Evolutionary conservation across 2,797 vertebrate genomes (phyloP).

Genomic region (Rhinella marina): DNA sequence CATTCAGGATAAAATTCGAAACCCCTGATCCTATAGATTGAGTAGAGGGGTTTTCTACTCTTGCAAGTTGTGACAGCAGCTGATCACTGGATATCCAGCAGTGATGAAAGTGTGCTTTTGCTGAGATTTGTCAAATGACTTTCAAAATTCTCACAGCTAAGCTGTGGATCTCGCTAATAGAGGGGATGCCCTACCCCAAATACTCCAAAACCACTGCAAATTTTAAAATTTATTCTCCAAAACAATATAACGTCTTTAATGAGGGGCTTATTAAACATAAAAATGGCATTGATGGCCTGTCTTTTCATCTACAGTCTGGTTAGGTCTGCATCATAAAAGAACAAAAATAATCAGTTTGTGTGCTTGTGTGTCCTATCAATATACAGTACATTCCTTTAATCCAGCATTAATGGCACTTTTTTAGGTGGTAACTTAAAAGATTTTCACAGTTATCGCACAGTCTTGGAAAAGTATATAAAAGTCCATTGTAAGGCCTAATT

Average conservation of each 20-base stretch:
- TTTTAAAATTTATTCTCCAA: not conserved
- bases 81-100: not conserved
- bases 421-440: not conserved
- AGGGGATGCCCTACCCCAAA: not conserved
- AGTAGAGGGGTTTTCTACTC: not conserved
- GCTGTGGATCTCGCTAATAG: too few relatives aligned
- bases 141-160: not conserved
- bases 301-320: not conserved
- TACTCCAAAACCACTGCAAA: not conserved
- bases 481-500: too few relatives aligned
- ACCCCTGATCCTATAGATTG: not conserved
- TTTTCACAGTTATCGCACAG: too few relatives aligned
- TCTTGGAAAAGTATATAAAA: too few relatives aligned
- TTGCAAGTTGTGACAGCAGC: not conserved
- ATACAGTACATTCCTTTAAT: not conserved
- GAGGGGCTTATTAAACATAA: not conserved
- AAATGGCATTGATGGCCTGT: not conserved
- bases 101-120: too few relatives aligned
- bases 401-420: not conserved
- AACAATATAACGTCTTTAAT: too few relatives aligned
- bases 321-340: not conserved
- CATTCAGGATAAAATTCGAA: too few relatives aligned
- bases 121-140: not conserved
- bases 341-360: not conserved
- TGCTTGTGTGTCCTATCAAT: not conserved